Conservation (phyloP, 2,888 invertebrate genomes). For the Drosophila robusta region DNA sequence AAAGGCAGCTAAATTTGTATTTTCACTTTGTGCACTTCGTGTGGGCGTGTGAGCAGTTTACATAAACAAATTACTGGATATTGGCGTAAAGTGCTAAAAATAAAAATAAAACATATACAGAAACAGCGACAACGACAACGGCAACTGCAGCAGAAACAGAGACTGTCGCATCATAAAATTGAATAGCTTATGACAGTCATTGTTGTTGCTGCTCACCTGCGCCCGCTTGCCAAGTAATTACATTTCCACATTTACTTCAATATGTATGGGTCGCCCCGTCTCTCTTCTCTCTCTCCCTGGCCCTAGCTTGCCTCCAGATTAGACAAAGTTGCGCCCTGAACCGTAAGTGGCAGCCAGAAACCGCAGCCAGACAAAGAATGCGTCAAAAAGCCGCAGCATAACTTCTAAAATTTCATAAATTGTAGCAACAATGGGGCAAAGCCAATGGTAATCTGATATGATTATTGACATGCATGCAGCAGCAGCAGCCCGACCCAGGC, state of each 20-base stretch:
- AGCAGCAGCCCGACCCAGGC: slow-evolving; percentile 23
- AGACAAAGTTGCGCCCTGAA: slow-evolving; percentile 52
- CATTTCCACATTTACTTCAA: slow-evolving; percentile 18
- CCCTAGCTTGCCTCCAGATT: slow-evolving; percentile 40
- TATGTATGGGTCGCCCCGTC: background rate
- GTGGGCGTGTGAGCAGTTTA: slow-evolving; percentile 27
- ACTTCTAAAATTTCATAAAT: slow-evolving; percentile 80
- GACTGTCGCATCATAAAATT: slow-evolving; percentile 47
- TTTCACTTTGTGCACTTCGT: slow-evolving; percentile 13
- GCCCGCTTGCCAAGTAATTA: slow-evolving; percentile 43
- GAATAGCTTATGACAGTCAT: slow-evolving; percentile 51
- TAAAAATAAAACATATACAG: slow-evolving; percentile 26
- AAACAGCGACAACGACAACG: background rate
- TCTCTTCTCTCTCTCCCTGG: background rate
- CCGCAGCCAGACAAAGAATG: slow-evolving; percentile 68
- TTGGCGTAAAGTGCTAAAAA: slow-evolving; percentile 54
- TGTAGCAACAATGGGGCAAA: slow-evolving; percentile 78
- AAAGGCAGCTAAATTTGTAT: slow-evolving; percentile 22
- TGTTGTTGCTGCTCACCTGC: slow-evolving; percentile 38
- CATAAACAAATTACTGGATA: slow-evolving; percentile 53
- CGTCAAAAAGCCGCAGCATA: slow-evolving; percentile 78
- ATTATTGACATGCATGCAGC: slow-evolving; percentile 76
- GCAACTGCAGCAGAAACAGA: slow-evolving; percentile 9
- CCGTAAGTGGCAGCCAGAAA: slow-evolving; percentile 36
- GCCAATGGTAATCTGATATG: slow-evolving; percentile 78